Conservation (phyloP, 2,113 vertebrate genomes). For the Semicossyphus pulcher region DNA sequence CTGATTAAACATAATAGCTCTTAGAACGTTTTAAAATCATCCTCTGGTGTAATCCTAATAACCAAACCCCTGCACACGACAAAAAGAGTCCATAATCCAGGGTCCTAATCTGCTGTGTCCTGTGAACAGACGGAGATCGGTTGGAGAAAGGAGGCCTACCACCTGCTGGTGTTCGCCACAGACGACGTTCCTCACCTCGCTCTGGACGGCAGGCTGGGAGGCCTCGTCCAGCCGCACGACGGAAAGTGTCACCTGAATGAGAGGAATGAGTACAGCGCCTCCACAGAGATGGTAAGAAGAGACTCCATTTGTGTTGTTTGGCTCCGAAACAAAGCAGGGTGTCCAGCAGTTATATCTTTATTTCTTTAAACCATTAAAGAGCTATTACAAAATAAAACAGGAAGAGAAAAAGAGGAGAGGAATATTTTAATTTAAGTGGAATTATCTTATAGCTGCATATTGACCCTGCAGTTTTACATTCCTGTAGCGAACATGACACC, state of each 20-base stretch:
- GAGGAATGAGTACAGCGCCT: slow-evolving; percentile 91
- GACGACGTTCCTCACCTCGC: slow-evolving; percentile 97
- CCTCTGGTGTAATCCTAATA: not conserved
- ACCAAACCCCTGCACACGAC: not conserved
- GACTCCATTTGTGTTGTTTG: not conserved
- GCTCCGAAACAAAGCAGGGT: not conserved
- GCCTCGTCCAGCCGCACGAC: slow-evolving; percentile 94
- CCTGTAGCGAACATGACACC: not conserved
- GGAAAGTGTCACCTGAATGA: slow-evolving; percentile 93
- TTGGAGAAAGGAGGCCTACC: slow-evolving; percentile 96
- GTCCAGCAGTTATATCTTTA: too few relatives aligned
- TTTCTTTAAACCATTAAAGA: too few relatives aligned
- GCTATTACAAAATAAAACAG: too few relatives aligned
- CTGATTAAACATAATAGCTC: too few relatives aligned
- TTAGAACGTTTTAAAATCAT: not conserved
- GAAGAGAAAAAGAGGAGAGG: too few relatives aligned
- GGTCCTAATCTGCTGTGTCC: not conserved
- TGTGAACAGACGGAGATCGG: slow-evolving; percentile 89
- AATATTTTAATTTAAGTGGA: too few relatives aligned
- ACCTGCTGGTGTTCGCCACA: slow-evolving; percentile 94
- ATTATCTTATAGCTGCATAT: too few relatives aligned
- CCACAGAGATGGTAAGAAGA: slow-evolving; percentile 90
- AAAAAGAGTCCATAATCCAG: not conserved
- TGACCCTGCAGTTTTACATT: not conserved
- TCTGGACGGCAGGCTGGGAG: slow-evolving; percentile 93